These are phyloP conservation scores for Hydrolagus affinis DNA, from an alignment of 2,113 vertebrate genomes.

Conservation along the genomic window DNA sequence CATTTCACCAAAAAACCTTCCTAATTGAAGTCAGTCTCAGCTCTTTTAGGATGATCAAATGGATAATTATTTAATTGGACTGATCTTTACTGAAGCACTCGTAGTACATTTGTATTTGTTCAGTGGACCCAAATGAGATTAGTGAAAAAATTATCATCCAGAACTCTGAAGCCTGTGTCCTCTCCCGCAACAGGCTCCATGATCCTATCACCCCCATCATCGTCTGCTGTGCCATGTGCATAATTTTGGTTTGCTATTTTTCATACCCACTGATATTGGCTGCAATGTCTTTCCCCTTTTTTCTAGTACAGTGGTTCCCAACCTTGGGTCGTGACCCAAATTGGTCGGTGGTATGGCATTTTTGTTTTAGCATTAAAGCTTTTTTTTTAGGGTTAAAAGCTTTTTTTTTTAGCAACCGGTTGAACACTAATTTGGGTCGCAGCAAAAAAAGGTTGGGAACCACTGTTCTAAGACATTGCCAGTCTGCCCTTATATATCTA, in stretches of 20 bases:
- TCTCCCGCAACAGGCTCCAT: too few species aligned
- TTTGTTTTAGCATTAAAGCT: too few species aligned
- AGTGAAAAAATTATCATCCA: not conserved
- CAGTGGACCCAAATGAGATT: conserved; percentile 25
- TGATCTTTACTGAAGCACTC: conserved; percentile 22
- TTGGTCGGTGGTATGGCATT: too few species aligned
- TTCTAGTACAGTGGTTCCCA: too few species aligned
- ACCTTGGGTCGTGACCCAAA: too few species aligned
- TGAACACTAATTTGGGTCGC: too few species aligned
- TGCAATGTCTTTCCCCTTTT: conserved; percentile 38
- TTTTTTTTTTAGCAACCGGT: too few species aligned
- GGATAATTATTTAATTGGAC: conserved; percentile 1
- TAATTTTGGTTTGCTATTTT: not conserved
- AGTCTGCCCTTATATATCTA: conserved; percentile 41
- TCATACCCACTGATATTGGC: not conserved
- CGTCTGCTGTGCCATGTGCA: too few species aligned
- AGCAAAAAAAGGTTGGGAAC: too few species aligned
- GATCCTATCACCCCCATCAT: too few species aligned
- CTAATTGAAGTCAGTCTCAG: conserved; percentile 9
- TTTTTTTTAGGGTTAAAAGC: too few species aligned
- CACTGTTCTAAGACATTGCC: conserved; percentile 42
- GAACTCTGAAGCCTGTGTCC: too few species aligned
- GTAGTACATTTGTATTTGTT: conserved; percentile 11
- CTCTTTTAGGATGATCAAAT: not conserved
- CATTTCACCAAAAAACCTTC: not conserved